These are phyloP conservation scores for Diarsia brunnea DNA, from an alignment of 2,888 invertebrate genomes.

Conservation along the genomic window DNA sequence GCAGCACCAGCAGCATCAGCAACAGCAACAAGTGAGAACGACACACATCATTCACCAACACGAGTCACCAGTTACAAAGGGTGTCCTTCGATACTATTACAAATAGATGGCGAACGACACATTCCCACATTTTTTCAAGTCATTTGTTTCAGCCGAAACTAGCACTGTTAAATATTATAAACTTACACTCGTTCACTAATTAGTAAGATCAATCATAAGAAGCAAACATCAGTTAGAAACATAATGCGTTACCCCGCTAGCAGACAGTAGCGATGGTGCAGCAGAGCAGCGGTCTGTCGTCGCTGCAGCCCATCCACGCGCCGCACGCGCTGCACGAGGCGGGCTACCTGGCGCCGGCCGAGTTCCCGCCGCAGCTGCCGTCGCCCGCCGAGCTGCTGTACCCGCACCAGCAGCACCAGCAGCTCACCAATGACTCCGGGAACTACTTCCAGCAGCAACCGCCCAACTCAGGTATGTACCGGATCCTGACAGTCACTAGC, in stretches of 20 bases:
- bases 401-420: constrained; percentile 76
- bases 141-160: background rate
- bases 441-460: constrained; percentile 79
- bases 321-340: constrained; percentile 71
- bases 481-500: background rate
- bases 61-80: too few species aligned
- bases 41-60: too few species aligned
- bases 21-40: constrained; percentile 77
- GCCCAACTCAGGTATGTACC: constrained; percentile 65
- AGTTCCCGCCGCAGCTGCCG: constrained; percentile 74
- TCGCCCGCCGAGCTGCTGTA: constrained; percentile 72
- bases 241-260: constrained; percentile 16
- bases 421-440: constrained; percentile 72
- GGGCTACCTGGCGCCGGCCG: constrained; percentile 72
- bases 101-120: background rate
- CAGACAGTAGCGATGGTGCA: constrained; percentile 74
- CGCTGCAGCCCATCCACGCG: constrained; percentile 68
- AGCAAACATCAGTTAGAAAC: background rate
- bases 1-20: constrained; percentile 85
- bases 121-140: background rate
- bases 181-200: background rate
- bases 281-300: constrained; percentile 68
- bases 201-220: background rate
- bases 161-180: background rate
- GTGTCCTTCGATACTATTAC: background rate